Base-by-base conservation (phyloP, 1,140 invertebrate genomes). In the Saccostrea echinata region DNA sequence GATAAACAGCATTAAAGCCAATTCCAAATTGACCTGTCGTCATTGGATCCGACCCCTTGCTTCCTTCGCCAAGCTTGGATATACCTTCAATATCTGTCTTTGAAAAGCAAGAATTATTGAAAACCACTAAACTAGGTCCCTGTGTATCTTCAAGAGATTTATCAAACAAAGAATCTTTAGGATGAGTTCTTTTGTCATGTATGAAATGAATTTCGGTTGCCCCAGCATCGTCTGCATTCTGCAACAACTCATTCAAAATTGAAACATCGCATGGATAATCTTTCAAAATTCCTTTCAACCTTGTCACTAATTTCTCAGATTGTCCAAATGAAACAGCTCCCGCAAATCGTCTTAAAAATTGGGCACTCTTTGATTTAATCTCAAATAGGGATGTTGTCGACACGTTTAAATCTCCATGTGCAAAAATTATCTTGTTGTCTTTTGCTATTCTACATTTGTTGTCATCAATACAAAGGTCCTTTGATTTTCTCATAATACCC, bases 211-310 rank as follows among this genome's bases (percentile, higher is more conserved):
- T 88, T 88, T 93, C 93, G n/a, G 91, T 94, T 35, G 94, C 94
- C n/a, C 89, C 88, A 51, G 93, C 94, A 91, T 95, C 94, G 90
- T 95, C 94, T 30, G 94, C 93, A 91, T 98, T 94, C 84, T 94
- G 94, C 0, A 94, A 43, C 13, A 94, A 87, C 88, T 94, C 94
- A 87, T 94, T 93, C n/a, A 93, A 80, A 13, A 94, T 68, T n/a
- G 89, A 91, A 8, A 82, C 80, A 83, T 93, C 93, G 81, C 91
- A 93, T 0, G 94, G 93, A 88, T 94, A 94, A 24, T 90, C 91
- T 9, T 84, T 27, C 27, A 94, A 81, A 30, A 94, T 92, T 27
- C 91, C 71, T 53, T 91, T 92, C 13, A 94, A 89, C n/a, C 94
- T 88, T 57, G 88, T 92, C 11, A 92, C 91, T 12, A 94, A 88